phyloP scores from a whole-genome alignment of 1,140 invertebrate species.

The Pogonognathellus flavescens region DNA sequence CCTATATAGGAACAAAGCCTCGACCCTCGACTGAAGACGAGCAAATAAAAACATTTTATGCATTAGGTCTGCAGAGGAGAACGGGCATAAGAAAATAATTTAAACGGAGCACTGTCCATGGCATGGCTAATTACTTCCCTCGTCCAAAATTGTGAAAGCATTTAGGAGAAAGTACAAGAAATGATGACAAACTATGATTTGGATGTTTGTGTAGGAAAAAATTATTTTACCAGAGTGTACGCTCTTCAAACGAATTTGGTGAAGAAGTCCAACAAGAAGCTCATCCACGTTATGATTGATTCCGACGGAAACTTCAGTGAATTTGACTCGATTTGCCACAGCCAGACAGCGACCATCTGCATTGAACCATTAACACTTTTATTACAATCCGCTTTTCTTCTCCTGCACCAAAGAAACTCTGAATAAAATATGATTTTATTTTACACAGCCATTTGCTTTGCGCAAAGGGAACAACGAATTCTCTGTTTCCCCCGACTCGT shows the following conservation, averaged over 20 bases:
- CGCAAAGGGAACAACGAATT: no score
- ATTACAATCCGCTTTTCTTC: no score
- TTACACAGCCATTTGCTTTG: neutral
- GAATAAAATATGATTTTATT: neutral
- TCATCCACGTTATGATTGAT: constrained; percentile 93
- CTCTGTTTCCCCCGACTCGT: no score
- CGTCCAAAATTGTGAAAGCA: no score
- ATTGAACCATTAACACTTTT: neutral
- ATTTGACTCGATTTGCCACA: constrained; percentile 87
- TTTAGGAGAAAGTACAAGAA: no score
- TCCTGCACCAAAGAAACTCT: neutral
- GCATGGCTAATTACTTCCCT: no score
- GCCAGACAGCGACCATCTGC: constrained; percentile 89
- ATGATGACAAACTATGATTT: neutral
- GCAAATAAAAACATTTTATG: no score
- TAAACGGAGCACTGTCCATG: no score
- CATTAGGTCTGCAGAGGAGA: no score
- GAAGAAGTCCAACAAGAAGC: constrained; percentile 83
- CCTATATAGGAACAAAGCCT: no score
- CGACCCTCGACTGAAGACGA: no score
- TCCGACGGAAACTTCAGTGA: constrained; percentile 89
- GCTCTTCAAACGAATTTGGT: constrained; percentile 84
- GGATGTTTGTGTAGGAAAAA: neutral
- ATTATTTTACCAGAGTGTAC: constrained; percentile 74
- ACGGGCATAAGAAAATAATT: no score